These are phyloP conservation scores for Sebastes wilsoni DNA, from an alignment of 2,797 vertebrate species.

Conservation along the genomic window DNA sequence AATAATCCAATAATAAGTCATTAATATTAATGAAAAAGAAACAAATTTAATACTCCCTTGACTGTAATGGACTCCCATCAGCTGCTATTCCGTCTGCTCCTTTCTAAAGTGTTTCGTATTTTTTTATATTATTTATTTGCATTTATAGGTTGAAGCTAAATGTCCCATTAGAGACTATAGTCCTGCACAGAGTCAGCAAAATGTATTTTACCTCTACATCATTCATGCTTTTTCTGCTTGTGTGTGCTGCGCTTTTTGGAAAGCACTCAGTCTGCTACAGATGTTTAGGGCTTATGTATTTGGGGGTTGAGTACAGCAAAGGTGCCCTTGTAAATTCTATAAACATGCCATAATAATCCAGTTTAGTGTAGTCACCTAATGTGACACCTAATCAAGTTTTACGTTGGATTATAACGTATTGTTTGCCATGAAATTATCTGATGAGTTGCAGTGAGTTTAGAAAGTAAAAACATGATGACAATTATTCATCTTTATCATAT, in stretches of 20 bases:
- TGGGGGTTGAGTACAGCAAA: neutral
- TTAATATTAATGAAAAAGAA: neutral
- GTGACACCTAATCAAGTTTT: neutral
- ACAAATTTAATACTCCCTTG: neutral
- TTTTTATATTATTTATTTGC: neutral
- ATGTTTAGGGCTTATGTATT: slow-evolving; percentile 4
- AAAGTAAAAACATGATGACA: neutral
- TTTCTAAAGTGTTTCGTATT: neutral
- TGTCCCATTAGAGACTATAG: neutral
- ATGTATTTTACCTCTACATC: neutral
- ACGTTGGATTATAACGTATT: neutral
- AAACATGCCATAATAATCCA: neutral
- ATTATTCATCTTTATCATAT: neutral
- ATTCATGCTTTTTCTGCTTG: slow-evolving; percentile 17
- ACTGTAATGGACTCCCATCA: neutral
- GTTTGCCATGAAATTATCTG: neutral
- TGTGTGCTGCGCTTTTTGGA: slow-evolving; percentile 18
- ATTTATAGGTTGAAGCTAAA: neutral
- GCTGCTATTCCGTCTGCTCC: neutral
- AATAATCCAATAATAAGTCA: no score
- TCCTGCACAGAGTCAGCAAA: neutral
- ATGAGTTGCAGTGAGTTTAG: neutral
- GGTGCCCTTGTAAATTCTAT: neutral
- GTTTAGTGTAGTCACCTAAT: neutral
- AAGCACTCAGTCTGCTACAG: neutral